These are phyloP conservation scores for Ditula angustiorana DNA, from an alignment of 2,888 invertebrate genomes.

Conservation along the genomic window DNA sequence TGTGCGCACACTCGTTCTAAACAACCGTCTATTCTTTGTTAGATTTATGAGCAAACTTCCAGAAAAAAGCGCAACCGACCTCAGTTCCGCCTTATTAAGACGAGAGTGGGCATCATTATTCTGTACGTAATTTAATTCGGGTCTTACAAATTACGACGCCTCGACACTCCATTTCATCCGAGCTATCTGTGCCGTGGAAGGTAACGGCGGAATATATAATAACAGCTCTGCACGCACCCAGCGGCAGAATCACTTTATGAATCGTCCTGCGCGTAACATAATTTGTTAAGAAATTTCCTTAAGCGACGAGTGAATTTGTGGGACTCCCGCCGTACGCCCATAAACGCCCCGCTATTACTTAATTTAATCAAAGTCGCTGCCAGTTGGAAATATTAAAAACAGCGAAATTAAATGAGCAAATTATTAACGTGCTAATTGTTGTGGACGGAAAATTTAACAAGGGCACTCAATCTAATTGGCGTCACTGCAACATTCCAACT, in stretches of 20 bases:
- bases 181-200: constrained; percentile 34
- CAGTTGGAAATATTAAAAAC: constrained; percentile 33
- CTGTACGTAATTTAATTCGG: constrained; percentile 38
- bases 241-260: constrained; percentile 38
- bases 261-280: constrained; percentile 38
- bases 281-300: constrained; percentile 41
- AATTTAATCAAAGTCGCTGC: constrained; percentile 34
- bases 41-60: constrained; percentile 26
- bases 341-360: constrained; percentile 37
- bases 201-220: constrained; percentile 32
- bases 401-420: constrained; percentile 22
- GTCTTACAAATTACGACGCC: constrained; percentile 38
- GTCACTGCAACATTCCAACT: constrained; percentile 16
- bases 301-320: constrained; percentile 38
- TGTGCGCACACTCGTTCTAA: constrained; percentile 4
- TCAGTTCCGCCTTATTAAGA: constrained; percentile 35
- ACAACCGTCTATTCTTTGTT: constrained; percentile 24
- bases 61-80: constrained; percentile 24
- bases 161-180: constrained; percentile 39
- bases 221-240: constrained; percentile 22
- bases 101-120: constrained; percentile 35
- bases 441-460: constrained; percentile 23
- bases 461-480: constrained; percentile 32
- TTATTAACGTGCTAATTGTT: constrained; percentile 26
- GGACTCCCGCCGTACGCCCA: constrained; percentile 24